Evolutionary conservation across 2,888 invertebrate genomes (phyloP).

Genomic region (Chrysolina americana): DNA sequence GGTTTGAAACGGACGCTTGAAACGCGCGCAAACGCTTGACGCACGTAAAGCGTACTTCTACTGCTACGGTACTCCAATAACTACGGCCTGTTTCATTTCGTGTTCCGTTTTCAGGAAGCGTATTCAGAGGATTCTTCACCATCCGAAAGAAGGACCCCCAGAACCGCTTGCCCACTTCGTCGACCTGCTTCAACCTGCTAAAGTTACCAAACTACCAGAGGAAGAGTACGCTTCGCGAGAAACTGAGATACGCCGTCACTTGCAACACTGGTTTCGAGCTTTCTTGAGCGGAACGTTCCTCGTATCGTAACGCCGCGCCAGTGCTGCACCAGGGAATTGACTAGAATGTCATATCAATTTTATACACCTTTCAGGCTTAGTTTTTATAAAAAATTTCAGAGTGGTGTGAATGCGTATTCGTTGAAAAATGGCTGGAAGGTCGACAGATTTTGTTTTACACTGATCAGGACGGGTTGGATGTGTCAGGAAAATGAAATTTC

Average conservation of each 20-base stretch:
- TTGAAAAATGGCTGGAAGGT: neutral
- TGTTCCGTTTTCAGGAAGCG: conserved; percentile 79
- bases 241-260: conserved; percentile 96
- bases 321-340: conserved; percentile 41
- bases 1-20: no score
- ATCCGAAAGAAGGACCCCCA: conserved; percentile 95
- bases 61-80: neutral
- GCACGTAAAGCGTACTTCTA: no score
- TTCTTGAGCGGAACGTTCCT: conserved; percentile 76
- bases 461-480: neutral
- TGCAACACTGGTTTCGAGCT: conserved; percentile 99
- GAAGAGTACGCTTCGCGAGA: conserved; percentile 94
- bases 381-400: conserved; percentile 39
- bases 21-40: no score
- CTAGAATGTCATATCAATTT: conserved; percentile 48
- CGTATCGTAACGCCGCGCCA: neutral
- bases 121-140: conserved; percentile 97
- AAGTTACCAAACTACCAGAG: conserved; percentile 99
- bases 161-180: conserved; percentile 97
- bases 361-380: conserved; percentile 36
- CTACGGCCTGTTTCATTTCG: neutral
- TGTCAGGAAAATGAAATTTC: neutral
- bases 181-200: conserved; percentile 98
- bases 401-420: neutral
- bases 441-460: neutral